Evolutionary conservation across 30 jellyfish, hydroid and myxozoan species (phyloP).

Genomic region (Turritopsis dohrnii): DNA sequence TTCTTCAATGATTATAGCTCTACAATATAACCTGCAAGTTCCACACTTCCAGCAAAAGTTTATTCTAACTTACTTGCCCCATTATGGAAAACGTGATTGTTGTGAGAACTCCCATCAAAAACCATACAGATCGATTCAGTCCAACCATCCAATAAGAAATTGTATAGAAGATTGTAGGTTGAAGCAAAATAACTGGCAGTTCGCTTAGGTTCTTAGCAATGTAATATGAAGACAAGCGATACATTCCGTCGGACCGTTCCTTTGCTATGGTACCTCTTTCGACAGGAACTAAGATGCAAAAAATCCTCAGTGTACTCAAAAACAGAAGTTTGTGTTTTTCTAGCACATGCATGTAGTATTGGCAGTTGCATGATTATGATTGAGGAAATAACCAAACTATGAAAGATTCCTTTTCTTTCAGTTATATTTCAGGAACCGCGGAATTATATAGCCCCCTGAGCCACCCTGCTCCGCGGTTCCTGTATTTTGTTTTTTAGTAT

Average conservation of each 20-base stretch:
- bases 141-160: slow-evolving; percentile 69
- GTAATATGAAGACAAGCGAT: slow-evolving; percentile 63
- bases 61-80: slow-evolving; percentile 42
- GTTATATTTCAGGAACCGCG: no score
- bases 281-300: slow-evolving; percentile 43
- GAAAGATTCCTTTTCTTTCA: no score
- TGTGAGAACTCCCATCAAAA: slow-evolving; percentile 25
- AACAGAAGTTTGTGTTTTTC: neutral
- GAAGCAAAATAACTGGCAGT: slow-evolving; percentile 43
- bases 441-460: no score
- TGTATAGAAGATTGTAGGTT: slow-evolving; percentile 40
- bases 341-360: neutral
- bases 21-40: neutral
- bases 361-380: neutral
- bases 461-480: no score
- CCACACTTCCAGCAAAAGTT: no score
- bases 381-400: no score
- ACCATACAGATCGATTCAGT: slow-evolving; percentile 47
- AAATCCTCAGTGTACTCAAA: neutral
- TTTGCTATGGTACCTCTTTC: slow-evolving; percentile 42
- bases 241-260: slow-evolving; percentile 81
- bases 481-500: no score
- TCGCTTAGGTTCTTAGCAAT: slow-evolving; percentile 48
- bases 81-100: slow-evolving; percentile 25
- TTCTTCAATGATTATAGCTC: neutral